phyloP scores from a whole-genome alignment of 2,797 vertebrate genomes.

The Sebastiscus tertius region DNA sequence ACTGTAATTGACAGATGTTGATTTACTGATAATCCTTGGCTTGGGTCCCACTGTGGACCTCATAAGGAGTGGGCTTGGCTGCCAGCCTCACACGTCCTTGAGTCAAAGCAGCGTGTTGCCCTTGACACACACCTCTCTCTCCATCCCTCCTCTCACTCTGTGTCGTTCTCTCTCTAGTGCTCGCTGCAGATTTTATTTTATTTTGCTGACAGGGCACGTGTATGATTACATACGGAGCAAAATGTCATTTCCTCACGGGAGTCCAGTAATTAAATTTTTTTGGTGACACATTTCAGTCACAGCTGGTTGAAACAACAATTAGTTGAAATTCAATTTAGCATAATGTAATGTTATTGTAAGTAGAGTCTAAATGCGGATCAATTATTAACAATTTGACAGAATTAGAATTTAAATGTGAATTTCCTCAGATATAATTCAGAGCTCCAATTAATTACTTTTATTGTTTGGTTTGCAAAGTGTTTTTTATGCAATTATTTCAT shows the following conservation, averaged over 20 bases:
- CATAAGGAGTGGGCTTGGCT: conserved; percentile 39
- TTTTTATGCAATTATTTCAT: neutral
- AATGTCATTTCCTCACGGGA: conserved; percentile 55
- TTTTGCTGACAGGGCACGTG: conserved; percentile 70
- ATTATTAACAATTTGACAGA: conserved; percentile 33
- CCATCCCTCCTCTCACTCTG: conserved; percentile 4
- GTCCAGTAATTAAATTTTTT: conserved; percentile 60
- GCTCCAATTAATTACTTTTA: neutral
- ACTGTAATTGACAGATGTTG: conserved; percentile 53
- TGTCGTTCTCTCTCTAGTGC: neutral
- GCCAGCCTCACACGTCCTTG: conserved; percentile 74
- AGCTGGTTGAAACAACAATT: conserved; percentile 37
- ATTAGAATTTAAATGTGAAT: neutral
- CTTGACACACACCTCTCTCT: conserved; percentile 65
- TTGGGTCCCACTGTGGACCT: conserved; percentile 46
- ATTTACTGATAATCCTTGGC: conserved; percentile 70
- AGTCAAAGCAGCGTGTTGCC: conserved; percentile 65
- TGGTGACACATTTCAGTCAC: conserved; percentile 43
- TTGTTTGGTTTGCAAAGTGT: neutral
- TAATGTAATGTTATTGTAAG: conserved; percentile 54
- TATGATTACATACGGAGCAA: conserved; percentile 55
- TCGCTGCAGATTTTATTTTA: conserved; percentile 44
- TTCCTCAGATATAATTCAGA: neutral
- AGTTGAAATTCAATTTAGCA: conserved; percentile 53
- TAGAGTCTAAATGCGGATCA: conserved; percentile 46